phyloP scores from a whole-genome alignment of 2,113 vertebrate species.

The Dicentrarchus labrax region DNA sequence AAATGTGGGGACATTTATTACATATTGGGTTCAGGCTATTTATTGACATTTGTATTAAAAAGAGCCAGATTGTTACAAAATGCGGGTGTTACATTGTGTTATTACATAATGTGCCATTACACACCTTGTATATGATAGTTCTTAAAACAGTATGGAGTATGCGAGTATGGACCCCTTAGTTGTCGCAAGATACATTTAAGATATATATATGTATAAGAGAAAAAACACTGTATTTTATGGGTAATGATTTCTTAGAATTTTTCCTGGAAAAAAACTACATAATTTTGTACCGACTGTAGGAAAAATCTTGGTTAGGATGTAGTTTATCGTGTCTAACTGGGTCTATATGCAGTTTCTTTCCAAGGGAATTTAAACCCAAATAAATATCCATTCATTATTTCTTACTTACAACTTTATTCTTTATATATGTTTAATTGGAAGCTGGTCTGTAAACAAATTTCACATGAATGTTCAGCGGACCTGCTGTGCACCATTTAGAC shows the following conservation, averaged over 20 bases:
- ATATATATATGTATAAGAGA: too few relatives aligned
- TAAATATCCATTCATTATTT: background rate
- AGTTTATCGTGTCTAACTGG: too few relatives aligned
- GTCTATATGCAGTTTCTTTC: background rate
- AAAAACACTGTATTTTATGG: background rate
- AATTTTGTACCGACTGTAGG: background rate
- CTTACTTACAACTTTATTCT: background rate
- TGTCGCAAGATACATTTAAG: too few relatives aligned
- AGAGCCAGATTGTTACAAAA: too few relatives aligned
- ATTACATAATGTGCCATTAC: background rate
- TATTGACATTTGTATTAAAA: too few relatives aligned
- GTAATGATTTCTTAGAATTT: background rate
- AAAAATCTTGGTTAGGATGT: too few relatives aligned
- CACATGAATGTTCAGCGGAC: background rate
- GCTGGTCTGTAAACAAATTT: background rate
- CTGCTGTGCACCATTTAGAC: background rate
- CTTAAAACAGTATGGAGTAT: background rate
- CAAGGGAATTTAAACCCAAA: background rate
- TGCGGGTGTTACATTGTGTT: too few relatives aligned
- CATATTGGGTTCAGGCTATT: too few relatives aligned
- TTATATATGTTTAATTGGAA: background rate
- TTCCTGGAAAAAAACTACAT: background rate
- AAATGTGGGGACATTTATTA: too few relatives aligned
- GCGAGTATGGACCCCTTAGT: background rate
- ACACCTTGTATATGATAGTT: background rate